Conservation (phyloP, 2,888 invertebrate genomes). For the Apantesis nais region DNA sequence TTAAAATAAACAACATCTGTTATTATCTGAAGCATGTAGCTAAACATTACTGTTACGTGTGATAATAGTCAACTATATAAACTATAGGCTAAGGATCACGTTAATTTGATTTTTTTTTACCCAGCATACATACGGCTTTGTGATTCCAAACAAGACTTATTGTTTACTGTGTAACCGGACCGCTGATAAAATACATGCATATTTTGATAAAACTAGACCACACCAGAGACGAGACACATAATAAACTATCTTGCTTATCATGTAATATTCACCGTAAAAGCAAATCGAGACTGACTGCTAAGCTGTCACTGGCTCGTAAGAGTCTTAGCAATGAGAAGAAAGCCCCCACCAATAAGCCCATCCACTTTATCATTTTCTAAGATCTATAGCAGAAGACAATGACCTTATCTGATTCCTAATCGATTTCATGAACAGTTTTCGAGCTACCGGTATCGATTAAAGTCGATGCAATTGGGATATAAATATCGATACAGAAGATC, state of each 20-base stretch:
- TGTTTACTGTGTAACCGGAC: too few species aligned
- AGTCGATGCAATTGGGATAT: slow-evolving; percentile 20
- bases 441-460: slow-evolving; percentile 19
- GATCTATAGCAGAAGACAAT: slow-evolving; percentile 2
- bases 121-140: too few species aligned
- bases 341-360: background rate
- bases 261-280: background rate
- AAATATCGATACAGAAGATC: slow-evolving; percentile 44
- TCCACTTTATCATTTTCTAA: background rate
- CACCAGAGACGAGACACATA: too few species aligned
- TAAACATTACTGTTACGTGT: too few species aligned
- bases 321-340: background rate
- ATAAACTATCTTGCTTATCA: background rate
- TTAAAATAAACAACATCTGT: too few species aligned
- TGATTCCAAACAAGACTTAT: too few species aligned
- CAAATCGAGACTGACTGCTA: background rate
- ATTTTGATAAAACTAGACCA: too few species aligned
- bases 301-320: background rate
- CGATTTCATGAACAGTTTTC: slow-evolving; percentile 18
- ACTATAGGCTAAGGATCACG: too few species aligned
- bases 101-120: too few species aligned
- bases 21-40: too few species aligned
- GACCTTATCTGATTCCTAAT: slow-evolving; percentile 9
- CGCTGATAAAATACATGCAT: too few species aligned
- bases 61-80: too few species aligned